Conservation (phyloP, 2,113 vertebrate species). For the Eulemur rufifrons region DNA sequence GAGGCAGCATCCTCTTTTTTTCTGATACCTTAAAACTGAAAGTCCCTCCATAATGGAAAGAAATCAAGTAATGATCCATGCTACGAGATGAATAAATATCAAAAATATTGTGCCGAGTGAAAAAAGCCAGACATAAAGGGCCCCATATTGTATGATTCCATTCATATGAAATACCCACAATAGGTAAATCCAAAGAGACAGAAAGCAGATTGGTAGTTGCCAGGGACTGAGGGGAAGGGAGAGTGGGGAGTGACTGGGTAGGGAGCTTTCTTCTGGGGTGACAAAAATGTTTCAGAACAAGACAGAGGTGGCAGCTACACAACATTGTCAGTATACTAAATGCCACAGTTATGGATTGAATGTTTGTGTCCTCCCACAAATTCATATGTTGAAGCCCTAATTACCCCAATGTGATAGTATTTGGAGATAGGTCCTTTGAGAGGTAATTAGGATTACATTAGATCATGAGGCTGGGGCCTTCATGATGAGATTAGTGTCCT, state of each 20-base stretch:
- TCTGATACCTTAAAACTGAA: neutral
- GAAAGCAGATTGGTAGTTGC: neutral
- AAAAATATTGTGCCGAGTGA: neutral
- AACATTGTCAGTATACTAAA: neutral
- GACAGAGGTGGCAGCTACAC: neutral
- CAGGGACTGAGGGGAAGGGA: neutral
- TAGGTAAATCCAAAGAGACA: neutral
- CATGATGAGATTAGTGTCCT: neutral
- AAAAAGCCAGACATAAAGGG: neutral
- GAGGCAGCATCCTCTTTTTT: neutral
- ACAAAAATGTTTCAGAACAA: neutral
- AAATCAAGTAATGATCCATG: neutral
- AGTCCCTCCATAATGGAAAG: neutral
- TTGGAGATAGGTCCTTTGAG: neutral
- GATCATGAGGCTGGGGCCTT: neutral
- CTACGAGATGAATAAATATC: neutral
- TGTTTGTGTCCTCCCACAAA: neutral
- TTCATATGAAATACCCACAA: neutral
- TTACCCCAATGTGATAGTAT: neutral
- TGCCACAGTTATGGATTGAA: neutral
- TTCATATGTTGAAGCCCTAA: neutral
- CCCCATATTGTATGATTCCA: neutral
- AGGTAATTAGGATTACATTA: neutral
- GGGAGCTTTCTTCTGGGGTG: neutral
- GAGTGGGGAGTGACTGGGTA: neutral